Conservation (phyloP, 2,797 vertebrate species). For the Falco biarmicus region DNA sequence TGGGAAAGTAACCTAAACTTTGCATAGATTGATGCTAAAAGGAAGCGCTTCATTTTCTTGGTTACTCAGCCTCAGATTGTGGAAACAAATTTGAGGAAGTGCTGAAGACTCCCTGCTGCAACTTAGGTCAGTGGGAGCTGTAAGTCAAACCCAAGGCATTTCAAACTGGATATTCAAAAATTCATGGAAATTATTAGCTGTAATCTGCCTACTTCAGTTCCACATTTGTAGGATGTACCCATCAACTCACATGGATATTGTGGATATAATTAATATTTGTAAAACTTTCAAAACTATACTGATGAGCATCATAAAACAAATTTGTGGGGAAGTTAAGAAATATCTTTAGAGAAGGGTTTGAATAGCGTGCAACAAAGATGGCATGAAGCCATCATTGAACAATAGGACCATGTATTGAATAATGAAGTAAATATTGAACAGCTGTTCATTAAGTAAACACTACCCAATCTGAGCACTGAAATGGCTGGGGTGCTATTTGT, state of each 20-base stretch:
- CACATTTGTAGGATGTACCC: neutral
- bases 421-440: constrained; percentile 62
- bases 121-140: neutral
- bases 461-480: constrained; percentile 7
- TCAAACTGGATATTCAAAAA: neutral
- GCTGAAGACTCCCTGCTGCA: neutral
- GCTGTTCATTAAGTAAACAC: constrained; percentile 51
- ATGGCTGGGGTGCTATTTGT: neutral
- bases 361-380: constrained; percentile 52
- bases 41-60: neutral
- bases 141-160: neutral
- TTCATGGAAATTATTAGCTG: neutral
- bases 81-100: neutral
- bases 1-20: neutral
- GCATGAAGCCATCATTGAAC: constrained; percentile 52
- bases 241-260: neutral
- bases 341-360: constrained; percentile 15
- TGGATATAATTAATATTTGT: constrained; percentile 27
- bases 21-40: neutral
- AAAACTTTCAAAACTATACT: constrained; percentile 2
- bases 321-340: constrained; percentile 19
- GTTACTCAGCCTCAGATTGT: neutral
- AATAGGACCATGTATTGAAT: constrained; percentile 27
- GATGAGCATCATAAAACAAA: constrained; percentile 13
- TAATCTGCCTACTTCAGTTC: neutral